A percentile compares a stretch with the other conserved stretches of the same genome.
phyloP scores from a whole-genome alignment of 2,888 invertebrate genomes.

The Meganola albula region DNA sequence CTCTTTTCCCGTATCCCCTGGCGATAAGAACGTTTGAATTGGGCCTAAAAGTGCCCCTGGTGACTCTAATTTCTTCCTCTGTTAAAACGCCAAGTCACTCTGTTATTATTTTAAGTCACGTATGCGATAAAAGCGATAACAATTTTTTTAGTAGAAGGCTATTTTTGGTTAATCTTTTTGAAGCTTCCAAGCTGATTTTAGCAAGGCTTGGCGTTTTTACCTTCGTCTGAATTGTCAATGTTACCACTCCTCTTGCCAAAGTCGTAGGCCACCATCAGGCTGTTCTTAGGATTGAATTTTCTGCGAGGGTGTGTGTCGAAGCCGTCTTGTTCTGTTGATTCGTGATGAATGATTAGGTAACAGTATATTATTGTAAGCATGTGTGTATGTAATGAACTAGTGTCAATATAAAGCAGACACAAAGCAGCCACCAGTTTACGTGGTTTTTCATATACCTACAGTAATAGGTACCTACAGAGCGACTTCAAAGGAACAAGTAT shows the following conservation, averaged over 20 bases:
- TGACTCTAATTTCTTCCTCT: conserved; percentile 65
- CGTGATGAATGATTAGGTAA: conserved; percentile 13
- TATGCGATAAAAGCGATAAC: conserved; percentile 22
- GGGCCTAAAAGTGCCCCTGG: conserved; percentile 59
- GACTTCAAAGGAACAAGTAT: conserved; percentile 6
- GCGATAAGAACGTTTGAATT: conserved; percentile 63
- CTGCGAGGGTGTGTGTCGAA: conserved; percentile 37
- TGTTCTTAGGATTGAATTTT: conserved; percentile 54
- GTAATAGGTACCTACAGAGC: conserved; percentile 5
- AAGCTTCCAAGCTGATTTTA: conserved; percentile 18
- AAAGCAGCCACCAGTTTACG: conserved; percentile 21
- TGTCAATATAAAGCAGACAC: conserved; percentile 8
- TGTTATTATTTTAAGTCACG: conserved; percentile 22
- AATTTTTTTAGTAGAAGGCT: conserved; percentile 22
- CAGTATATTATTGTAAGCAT: conserved; percentile 6
- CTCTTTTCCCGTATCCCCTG: conserved; percentile 57
- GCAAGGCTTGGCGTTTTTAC: conserved; percentile 37
- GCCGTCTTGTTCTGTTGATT: conserved; percentile 33
- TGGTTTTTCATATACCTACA: conserved; percentile 19
- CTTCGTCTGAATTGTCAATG: conserved; percentile 52
- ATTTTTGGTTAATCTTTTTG: conserved; percentile 6
- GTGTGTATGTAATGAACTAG: conserved; percentile 2
- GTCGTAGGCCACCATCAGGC: conserved; percentile 53
- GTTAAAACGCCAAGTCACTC: conserved; percentile 42
- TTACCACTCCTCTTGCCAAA: conserved; percentile 63